These are phyloP conservation scores for Pardosa pseudoannulata DNA, from an alignment of 2,888 invertebrate species.

Conservation along the genomic window DNA sequence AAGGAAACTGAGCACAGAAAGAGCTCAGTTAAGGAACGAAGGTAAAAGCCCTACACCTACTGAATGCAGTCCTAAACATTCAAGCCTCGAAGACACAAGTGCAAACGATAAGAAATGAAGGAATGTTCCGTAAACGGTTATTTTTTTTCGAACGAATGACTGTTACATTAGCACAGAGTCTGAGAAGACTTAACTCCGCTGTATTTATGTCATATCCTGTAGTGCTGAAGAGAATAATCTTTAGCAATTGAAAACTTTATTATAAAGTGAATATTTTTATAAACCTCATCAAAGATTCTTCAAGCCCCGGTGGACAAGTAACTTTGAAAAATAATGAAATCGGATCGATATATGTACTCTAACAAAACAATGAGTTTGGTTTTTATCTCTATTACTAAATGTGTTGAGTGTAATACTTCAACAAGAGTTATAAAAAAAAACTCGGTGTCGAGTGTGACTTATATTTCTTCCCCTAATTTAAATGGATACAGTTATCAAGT, in stretches of 20 bases:
- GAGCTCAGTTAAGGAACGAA: slow-evolving; percentile 77
- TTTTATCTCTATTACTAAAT: neutral
- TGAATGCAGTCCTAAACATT: slow-evolving; percentile 55
- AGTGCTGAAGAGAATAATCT: neutral
- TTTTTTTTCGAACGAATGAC: neutral
- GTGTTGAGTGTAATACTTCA: neutral
- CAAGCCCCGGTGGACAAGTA: slow-evolving; percentile 6
- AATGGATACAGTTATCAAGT: neutral
- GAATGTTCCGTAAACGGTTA: neutral
- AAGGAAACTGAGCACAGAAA: slow-evolving; percentile 76
- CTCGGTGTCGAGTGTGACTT: neutral
- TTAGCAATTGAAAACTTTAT: slow-evolving; percentile 23
- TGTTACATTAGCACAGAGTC: neutral
- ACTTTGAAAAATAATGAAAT: neutral
- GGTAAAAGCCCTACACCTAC: slow-evolving; percentile 65
- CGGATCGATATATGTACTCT: neutral
- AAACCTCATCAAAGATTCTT: slow-evolving; percentile 15
- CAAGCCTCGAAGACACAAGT: slow-evolving; percentile 36
- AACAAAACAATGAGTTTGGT: neutral
- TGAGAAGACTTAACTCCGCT: neutral
- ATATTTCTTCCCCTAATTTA: neutral
- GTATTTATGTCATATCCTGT: slow-evolving; percentile 56
- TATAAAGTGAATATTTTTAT: slow-evolving; percentile 64
- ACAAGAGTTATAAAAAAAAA: neutral
- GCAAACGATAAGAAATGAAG: slow-evolving; percentile 51